These are phyloP conservation scores for Shinisaurus crocodilurus DNA, from an alignment of 2,113 vertebrate genomes.

Conservation along the genomic window DNA sequence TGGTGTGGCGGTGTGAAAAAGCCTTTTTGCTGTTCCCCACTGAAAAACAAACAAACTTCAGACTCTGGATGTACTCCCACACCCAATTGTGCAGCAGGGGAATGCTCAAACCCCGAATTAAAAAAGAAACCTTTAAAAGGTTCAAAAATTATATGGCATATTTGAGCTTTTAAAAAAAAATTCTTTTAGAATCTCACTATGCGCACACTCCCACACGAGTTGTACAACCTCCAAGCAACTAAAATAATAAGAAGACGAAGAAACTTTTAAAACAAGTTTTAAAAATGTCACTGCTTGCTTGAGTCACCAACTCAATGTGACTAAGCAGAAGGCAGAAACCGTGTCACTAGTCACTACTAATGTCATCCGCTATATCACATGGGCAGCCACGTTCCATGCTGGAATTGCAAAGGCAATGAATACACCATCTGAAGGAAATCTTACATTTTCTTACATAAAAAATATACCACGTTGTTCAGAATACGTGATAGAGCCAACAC, in stretches of 20 bases:
- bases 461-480: background rate
- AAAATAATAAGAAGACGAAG: background rate
- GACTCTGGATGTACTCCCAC: background rate
- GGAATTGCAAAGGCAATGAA: background rate
- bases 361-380: background rate
- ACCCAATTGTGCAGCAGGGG: background rate
- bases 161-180: background rate
- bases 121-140: background rate
- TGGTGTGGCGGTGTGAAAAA: no score
- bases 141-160: background rate
- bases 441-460: conserved; percentile 3
- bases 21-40: background rate
- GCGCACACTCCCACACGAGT: background rate
- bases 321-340: background rate
- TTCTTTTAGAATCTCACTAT: background rate
- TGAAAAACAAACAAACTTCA: background rate
- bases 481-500: background rate
- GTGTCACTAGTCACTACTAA: background rate
- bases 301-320: background rate
- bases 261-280: background rate
- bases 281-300: background rate
- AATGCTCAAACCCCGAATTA: background rate
- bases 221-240: background rate
- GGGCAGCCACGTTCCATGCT: background rate
- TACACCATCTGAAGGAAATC: background rate